Base-by-base conservation (phyloP, 2,113 vertebrate genomes). In the Psilopogon haemacephalus region DNA sequence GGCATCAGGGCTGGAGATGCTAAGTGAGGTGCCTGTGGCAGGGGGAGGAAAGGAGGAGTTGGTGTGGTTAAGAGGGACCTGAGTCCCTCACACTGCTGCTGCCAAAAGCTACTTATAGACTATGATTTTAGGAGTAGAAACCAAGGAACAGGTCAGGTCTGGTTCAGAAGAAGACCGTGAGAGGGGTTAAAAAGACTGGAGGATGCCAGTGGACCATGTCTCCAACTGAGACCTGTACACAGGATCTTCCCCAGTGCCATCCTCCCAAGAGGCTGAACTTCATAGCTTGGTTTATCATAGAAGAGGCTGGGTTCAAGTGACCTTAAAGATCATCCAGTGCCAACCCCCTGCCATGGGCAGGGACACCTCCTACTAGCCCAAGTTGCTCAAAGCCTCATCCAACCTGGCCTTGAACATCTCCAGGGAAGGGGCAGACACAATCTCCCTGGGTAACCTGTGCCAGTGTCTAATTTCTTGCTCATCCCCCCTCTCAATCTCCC, bases 1-100 rank as follows among this genome's bases (percentile, higher is more conserved):
- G 46, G 63, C 28, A 28, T 16, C 2, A 5, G 35, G 28, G 1
- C 68, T 55, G 42, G 42, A 35, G 55, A 60, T 9, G 3, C 7
- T 30, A 23, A 63, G 3, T 0, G 0, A 68, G 38, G 38, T 23
- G 73, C 4, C 50, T 48, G 32, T 8, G 44, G 20, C 32, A 50
- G 33, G 27, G 84, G 30, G 28, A 73, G 30, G 56, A 55, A 62
- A 40, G 28, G 55, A 50, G 38, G 20, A 46, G 23, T 11, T 64
- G 26, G 8, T 15, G 17, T 5, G 38, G 21, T 17, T 55, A 27
- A n/a, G 48, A 30, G n/a, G 30, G 28, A 46, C 7, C 9, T 8
- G 60, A 17, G 33, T 76, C 20, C 28, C 35, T 60, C 30, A 28
- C 28, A 10, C 18, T 48, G 11, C 42, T 1, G 1, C 3, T 55